These are phyloP conservation scores for Chrysochloris asiatica DNA, from an alignment of 2,113 vertebrate species.

Conservation along the genomic window DNA sequence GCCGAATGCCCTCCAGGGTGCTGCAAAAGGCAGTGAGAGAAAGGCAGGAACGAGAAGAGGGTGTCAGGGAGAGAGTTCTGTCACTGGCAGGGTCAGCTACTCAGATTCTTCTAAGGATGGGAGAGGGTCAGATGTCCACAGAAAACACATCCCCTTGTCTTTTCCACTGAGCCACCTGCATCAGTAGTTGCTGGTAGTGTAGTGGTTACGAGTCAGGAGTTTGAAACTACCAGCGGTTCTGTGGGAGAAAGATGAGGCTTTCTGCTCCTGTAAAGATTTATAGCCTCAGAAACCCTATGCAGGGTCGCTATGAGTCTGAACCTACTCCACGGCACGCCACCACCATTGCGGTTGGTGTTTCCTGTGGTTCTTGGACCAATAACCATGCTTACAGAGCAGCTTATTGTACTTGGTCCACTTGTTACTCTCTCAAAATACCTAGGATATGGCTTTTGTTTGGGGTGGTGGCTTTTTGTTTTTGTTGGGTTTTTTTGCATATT, in stretches of 20 bases:
- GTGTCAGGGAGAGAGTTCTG: conserved; percentile 54
- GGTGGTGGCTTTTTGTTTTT: background rate
- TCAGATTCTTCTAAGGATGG: background rate
- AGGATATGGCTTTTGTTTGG: background rate
- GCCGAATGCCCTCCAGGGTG: background rate
- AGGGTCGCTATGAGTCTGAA: too few relatives aligned
- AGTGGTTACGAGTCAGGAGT: too few relatives aligned
- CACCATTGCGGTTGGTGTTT: conserved; percentile 8
- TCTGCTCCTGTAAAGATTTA: too few relatives aligned
- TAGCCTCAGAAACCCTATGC: too few relatives aligned
- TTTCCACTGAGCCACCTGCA: conserved; percentile 39
- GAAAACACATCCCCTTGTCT: conserved; percentile 54
- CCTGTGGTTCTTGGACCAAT: conserved; percentile 2
- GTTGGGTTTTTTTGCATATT: background rate
- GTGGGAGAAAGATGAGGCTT: too few relatives aligned
- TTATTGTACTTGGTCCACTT: background rate
- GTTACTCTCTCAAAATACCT: too few relatives aligned
- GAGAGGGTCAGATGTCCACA: conserved; percentile 28
- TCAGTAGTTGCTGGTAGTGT: background rate
- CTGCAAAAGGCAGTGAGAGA: too few relatives aligned
- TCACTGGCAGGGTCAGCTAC: background rate
- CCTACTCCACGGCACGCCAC: too few relatives aligned
- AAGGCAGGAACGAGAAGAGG: background rate
- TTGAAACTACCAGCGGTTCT: too few relatives aligned
- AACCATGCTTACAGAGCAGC: background rate